These are phyloP conservation scores for Rhyzopertha dominica DNA, from an alignment of 1,140 invertebrate genomes.

Conservation along the genomic window DNA sequence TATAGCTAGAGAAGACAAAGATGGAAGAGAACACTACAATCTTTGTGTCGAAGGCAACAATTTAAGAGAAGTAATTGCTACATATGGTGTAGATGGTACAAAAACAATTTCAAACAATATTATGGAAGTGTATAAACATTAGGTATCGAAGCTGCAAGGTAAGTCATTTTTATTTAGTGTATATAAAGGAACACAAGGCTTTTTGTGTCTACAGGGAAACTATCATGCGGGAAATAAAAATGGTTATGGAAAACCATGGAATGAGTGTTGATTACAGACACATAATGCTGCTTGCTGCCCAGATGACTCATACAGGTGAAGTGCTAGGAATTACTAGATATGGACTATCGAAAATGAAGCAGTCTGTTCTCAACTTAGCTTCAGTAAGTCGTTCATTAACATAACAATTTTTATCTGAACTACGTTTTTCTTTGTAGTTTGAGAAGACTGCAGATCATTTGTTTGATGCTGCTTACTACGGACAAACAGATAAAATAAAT, in stretches of 20 bases:
- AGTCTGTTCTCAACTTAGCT: conserved; percentile 96
- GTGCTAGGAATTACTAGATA: conserved; percentile 95
- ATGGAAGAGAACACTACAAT: conserved; percentile 66
- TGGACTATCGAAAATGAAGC: conserved; percentile 97
- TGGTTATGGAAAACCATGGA: conserved; percentile 96
- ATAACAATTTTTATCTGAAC: no score
- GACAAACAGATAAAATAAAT: conserved; percentile 88
- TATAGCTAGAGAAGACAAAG: conserved; percentile 81
- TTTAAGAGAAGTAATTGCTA: conserved; percentile 89
- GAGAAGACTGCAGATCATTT: conserved; percentile 98
- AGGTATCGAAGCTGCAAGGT: conserved; percentile 92
- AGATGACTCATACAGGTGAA: conserved; percentile 96
- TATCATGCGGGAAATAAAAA: conserved; percentile 95
- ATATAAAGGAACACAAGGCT: no score
- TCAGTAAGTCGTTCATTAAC: conserved; percentile 65
- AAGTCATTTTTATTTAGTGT: conserved; percentile 18
- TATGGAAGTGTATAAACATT: conserved; percentile 83
- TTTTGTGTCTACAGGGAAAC: conserved; percentile 60
- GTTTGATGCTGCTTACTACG: conserved; percentile 98
- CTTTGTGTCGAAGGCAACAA: conserved; percentile 96
- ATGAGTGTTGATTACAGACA: conserved; percentile 96
- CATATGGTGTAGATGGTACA: conserved; percentile 72
- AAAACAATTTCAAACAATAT: conserved; percentile 90
- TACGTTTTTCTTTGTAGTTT: conserved; percentile 64
- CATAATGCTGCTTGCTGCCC: conserved; percentile 94